Evolutionary conservation across 2,113 vertebrate species (phyloP), one percentile per base, ranked within the genome.

Genomic region (Tetrax tetrax): DNA sequence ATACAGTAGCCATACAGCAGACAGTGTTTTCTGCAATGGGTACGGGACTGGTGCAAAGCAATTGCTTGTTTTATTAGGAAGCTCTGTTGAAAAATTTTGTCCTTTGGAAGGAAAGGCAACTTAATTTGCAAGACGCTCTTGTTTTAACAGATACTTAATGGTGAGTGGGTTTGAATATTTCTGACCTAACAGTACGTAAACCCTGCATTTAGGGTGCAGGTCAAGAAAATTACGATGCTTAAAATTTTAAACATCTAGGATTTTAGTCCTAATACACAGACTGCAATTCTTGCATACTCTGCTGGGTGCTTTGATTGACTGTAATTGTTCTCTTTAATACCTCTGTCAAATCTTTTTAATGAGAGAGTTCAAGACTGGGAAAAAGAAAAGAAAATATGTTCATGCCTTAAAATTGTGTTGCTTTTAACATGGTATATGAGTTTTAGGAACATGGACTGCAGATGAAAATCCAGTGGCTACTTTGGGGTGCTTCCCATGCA

Each of bases 1-100:
- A 27, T 23, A 16, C 0, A 1, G 13, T 43, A 64, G 20, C 19
- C 35, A 76, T 72, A n/a, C 1, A 2, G 45, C 2, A 41, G 22
- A 21, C 71, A 61, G 45, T 51, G 20, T 56, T 71, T 65, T 71
- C 47, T 7, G 3, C 35, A 51, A 41, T 17, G 68, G 37, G 5
- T 81, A 28, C 0, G 1, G 37, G 63, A 64, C 27, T 41, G 50
- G 24, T 45, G 22, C 54, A 69, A 17, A 83, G 28, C 35, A 88
- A 25, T 61, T 72, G 7, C 25, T 80, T 80, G 27, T 82, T 85
- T 79, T 72, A 16, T 77, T 70, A 48, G 60, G 33, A 25, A 50
- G 28, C 25, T 43, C n/a, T 60, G 0, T 13, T 64, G 35, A 54
- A 91, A 89, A 66, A 17, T 5, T 29, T 4, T 0, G 10, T 28